These are phyloP conservation scores for Cettia cetti DNA, from an alignment of 2,113 vertebrate genomes.

Conservation along the genomic window DNA sequence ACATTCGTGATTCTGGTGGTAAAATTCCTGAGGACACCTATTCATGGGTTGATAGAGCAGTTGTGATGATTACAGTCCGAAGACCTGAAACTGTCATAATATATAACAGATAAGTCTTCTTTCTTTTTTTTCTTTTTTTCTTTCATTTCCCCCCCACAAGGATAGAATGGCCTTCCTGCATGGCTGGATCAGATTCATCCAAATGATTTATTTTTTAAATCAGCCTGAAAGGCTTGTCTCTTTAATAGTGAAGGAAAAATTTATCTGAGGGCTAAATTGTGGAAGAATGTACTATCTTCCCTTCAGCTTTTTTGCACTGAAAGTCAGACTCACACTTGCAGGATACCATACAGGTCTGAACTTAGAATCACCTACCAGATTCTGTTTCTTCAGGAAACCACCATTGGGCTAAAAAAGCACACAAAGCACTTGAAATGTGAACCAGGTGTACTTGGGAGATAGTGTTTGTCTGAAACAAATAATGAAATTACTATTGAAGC, in stretches of 20 bases:
- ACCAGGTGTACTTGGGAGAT: not conserved
- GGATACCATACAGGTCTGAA: not conserved
- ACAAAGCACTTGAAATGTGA: not conserved
- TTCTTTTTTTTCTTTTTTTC: not conserved
- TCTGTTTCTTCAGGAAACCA: not conserved
- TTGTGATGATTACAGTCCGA: not conserved
- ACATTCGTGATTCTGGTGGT: not conserved
- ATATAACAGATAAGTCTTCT: not conserved
- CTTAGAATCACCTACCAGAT: not conserved
- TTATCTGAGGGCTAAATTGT: not conserved
- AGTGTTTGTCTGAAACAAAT: not conserved
- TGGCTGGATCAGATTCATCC: not conserved
- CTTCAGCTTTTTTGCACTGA: not conserved
- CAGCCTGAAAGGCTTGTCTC: not conserved
- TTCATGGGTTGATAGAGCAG: not conserved
- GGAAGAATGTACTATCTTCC: not conserved
- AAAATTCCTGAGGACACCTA: not conserved
- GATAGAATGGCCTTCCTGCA: not conserved
- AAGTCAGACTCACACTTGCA: not conserved
- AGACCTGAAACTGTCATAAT: constrained; percentile 20
- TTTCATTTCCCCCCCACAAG: not conserved
- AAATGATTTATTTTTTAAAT: not conserved
- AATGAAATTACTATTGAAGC: not conserved
- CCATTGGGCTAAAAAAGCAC: not conserved
- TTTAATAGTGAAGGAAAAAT: not conserved